Evolutionary conservation across 1,140 invertebrate species (phyloP).

Genomic region (Oedothorax gibbosus): DNA sequence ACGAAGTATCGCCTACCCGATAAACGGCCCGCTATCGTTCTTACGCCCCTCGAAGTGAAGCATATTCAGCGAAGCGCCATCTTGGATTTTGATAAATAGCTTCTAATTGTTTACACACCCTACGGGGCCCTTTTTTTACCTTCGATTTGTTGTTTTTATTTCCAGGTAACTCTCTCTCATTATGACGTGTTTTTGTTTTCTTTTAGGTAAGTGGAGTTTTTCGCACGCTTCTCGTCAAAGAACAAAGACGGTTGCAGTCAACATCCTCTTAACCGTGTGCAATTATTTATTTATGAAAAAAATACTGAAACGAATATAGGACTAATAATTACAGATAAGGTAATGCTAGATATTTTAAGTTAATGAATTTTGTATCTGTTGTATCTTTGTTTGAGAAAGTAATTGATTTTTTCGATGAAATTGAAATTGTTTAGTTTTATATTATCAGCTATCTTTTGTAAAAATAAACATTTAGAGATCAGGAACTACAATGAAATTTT

Average conservation of each 20-base stretch:
- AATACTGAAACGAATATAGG: too few species aligned
- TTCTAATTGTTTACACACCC: constrained; percentile 53
- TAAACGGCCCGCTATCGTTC: constrained; percentile 17
- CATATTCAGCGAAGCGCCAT: constrained; percentile 21
- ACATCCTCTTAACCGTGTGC: neutral
- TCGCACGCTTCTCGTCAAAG: constrained; percentile 42
- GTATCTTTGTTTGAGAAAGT: too few species aligned
- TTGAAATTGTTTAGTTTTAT: too few species aligned
- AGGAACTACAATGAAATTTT: too few species aligned
- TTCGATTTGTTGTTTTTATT: constrained; percentile 21
- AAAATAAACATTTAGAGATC: too few species aligned
- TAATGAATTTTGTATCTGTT: too few species aligned
- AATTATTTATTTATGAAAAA: neutral
- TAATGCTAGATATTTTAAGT: too few species aligned
- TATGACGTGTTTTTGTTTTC: constrained; percentile 49
- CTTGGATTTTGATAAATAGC: constrained; percentile 37
- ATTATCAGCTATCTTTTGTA: too few species aligned
- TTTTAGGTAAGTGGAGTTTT: constrained; percentile 54
- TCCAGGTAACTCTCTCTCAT: constrained; percentile 4
- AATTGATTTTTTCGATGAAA: too few species aligned
- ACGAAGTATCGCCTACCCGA: constrained; percentile 30
- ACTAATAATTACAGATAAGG: too few species aligned
- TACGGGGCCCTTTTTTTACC: neutral
- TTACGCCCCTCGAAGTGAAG: neutral
- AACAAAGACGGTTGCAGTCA: constrained; percentile 30